Percentiles rank a stretch among this genome's conserved stretches.
Evolutionary conservation across 2,113 vertebrate genomes (phyloP).

Genomic region (Dinomys branickii): DNA sequence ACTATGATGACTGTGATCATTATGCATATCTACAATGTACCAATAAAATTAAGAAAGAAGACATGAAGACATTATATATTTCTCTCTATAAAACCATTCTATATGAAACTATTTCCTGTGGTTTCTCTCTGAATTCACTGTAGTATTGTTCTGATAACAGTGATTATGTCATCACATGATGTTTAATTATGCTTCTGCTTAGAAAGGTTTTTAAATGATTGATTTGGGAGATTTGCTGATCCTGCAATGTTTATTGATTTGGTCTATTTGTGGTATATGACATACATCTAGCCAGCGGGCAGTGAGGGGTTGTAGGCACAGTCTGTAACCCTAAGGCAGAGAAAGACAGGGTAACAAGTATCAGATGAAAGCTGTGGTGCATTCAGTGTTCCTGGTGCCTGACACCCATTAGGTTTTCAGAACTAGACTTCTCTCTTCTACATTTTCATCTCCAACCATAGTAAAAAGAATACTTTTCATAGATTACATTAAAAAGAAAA

Average conservation of each 20-base stretch:
- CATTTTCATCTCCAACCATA: neutral
- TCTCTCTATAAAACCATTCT: neutral
- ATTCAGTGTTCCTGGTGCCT: neutral
- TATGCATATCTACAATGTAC: neutral
- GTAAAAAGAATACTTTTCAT: neutral
- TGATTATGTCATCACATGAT: neutral
- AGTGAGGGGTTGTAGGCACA: neutral
- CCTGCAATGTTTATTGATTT: neutral
- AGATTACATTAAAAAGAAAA: neutral
- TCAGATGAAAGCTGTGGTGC: neutral
- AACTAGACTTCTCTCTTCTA: neutral
- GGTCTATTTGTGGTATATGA: neutral
- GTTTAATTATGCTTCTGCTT: neutral
- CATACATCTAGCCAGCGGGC: neutral
- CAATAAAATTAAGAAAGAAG: neutral
- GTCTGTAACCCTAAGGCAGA: neutral
- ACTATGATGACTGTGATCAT: neutral
- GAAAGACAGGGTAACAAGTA: neutral
- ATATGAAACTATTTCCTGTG: neutral
- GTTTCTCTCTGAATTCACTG: neutral
- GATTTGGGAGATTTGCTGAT: neutral
- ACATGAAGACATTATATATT: neutral
- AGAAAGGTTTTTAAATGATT: neutral
- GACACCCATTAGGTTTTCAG: neutral
- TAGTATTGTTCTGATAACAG: neutral